phyloP scores from a whole-genome alignment of 2,113 vertebrate genomes.

The Scomber colias region DNA sequence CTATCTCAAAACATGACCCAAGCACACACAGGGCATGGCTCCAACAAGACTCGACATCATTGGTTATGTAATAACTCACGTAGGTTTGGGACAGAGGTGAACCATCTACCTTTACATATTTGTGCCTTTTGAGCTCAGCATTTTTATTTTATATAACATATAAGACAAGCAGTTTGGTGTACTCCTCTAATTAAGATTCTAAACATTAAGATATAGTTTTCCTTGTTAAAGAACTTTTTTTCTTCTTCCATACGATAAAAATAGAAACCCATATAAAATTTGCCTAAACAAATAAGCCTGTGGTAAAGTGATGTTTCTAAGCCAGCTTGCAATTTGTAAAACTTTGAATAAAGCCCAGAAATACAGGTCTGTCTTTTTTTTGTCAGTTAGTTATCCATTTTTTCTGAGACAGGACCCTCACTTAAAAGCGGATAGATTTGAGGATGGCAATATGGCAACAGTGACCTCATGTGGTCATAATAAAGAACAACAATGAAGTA shows the following conservation, averaged over 20 bases:
- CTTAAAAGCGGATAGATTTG: not conserved
- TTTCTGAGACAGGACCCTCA: too few relatives aligned
- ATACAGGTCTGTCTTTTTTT: too few relatives aligned
- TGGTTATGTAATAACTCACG: conserved; percentile 9
- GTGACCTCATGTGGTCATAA: conserved; percentile 55
- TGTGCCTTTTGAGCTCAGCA: not conserved
- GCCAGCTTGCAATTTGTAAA: not conserved
- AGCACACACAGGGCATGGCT: conserved; percentile 32
- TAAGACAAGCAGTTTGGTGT: not conserved
- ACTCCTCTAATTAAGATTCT: not conserved
- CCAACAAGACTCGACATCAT: conserved; percentile 25
- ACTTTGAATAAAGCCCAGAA: conserved; percentile 1
- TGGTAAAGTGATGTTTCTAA: not conserved
- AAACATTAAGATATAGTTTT: not conserved
- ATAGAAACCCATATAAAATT: not conserved
- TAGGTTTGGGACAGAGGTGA: not conserved
- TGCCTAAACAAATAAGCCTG: not conserved
- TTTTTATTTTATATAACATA: too few relatives aligned
- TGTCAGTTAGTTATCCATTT: too few relatives aligned
- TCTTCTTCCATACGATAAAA: not conserved
- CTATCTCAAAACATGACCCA: conserved; percentile 43
- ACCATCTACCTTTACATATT: not conserved
- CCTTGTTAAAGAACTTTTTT: not conserved
- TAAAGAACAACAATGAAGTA: conserved; percentile 49
- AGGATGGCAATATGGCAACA: conserved; percentile 27